These are phyloP conservation scores for Hermetia illucens DNA, from an alignment of 1,140 invertebrate genomes.

Conservation along the genomic window DNA sequence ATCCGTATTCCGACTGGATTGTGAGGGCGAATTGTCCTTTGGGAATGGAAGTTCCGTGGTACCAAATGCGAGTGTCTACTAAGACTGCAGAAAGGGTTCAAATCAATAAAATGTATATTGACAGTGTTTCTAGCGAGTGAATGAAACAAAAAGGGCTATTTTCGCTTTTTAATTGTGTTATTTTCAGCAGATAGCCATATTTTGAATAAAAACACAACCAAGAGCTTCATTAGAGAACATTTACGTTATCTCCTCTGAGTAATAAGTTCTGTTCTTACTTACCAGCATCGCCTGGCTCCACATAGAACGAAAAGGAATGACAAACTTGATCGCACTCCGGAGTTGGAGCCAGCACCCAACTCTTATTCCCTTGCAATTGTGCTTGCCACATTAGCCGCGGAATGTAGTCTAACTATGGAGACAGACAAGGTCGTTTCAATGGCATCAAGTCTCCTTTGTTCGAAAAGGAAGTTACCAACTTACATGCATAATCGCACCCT, in stretches of 20 bases:
- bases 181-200: conserved; percentile 6
- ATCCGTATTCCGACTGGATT: conserved; percentile 85
- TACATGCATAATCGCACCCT: conserved; percentile 88
- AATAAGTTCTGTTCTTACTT: conserved; percentile 18
- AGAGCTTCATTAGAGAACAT: conserved; percentile 5
- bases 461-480: conserved; percentile 22
- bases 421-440: no score
- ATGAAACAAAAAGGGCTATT: no score
- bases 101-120: conserved; percentile 14
- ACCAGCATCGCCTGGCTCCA: conserved; percentile 78
- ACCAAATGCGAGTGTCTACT: conserved; percentile 86
- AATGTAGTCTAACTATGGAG: conserved; percentile 75
- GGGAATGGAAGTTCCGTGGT: conserved; percentile 72
- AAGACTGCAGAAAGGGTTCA: conserved; percentile 41
- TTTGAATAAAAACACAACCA: conserved; percentile 10
- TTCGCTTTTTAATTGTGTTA: no score
- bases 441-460: conserved; percentile 40
- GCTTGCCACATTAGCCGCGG: conserved; percentile 87
- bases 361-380: conserved; percentile 74
- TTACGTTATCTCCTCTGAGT: not conserved
- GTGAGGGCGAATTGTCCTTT: conserved; percentile 77
- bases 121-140: conserved; percentile 7
- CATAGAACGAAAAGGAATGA: conserved; percentile 53
- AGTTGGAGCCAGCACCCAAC: conserved; percentile 70
- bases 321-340: conserved; percentile 79